phyloP scores from a whole-genome alignment of 2,888 invertebrate species.

The Cabera pusaria region DNA sequence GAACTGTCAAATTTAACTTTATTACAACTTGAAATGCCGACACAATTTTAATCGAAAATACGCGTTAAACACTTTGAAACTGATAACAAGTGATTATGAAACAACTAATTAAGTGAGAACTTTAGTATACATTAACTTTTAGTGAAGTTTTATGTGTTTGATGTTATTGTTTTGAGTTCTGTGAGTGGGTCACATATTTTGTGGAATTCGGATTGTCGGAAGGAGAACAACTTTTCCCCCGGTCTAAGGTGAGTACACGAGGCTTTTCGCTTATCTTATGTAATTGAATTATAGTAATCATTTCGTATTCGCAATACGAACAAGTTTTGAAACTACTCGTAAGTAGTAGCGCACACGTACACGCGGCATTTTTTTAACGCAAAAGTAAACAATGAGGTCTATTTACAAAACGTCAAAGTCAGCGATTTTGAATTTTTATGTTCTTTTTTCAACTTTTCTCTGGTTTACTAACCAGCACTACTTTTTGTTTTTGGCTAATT shows the following conservation, averaged over 20 bases:
- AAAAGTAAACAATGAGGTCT: conserved; percentile 46
- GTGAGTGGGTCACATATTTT: conserved; percentile 24
- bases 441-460: no score
- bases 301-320: neutral
- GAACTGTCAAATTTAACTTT: conserved; percentile 32
- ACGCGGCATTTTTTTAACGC: conserved; percentile 48
- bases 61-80: conserved; percentile 16
- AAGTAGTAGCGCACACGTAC: conserved; percentile 39
- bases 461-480: no score
- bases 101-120: conserved; percentile 23
- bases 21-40: conserved; percentile 34
- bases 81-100: conserved; percentile 27
- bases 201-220: conserved; percentile 36
- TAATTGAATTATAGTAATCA: neutral
- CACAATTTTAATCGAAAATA: conserved; percentile 13
- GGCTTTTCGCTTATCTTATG: conserved; percentile 7
- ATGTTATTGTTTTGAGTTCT: conserved; percentile 33
- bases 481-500: no score
- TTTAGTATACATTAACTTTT: conserved; percentile 17
- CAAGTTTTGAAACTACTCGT: conserved; percentile 20
- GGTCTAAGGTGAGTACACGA: conserved; percentile 27
- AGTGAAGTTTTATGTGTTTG: conserved; percentile 28
- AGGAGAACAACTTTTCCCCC: conserved; percentile 26
- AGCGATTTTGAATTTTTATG: conserved; percentile 8
- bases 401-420: conserved; percentile 15